Base-by-base conservation (phyloP, 2,797 vertebrate genomes). In the Neostethus bicornis region DNA sequence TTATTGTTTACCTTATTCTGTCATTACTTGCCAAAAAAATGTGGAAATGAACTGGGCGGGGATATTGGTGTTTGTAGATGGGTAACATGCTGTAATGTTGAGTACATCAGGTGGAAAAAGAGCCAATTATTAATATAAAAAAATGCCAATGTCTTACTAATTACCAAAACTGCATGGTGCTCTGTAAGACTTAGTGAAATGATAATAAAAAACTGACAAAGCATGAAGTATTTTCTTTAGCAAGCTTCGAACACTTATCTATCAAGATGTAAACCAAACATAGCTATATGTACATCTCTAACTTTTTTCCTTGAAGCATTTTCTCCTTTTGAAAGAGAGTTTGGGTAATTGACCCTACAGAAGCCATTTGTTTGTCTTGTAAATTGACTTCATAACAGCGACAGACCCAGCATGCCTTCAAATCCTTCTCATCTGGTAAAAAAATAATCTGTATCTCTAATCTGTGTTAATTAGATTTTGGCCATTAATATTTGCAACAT, bases 151-250 rank as follows among this genome's bases (percentile, higher is more conserved):
- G 71, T 75, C 53, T 80, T 81, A 61, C 34, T 74, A 77, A 81
- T 83, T 83, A 79, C 76, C 63, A 64, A 67, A 75, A 63, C 60
- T 53, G 73, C 73, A 44, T 45, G 44, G 67, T 77, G 56, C 64
- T 71, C 35, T 32, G 51, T 70, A 68, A 77, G 53, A 78, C 65
- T 51, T 67, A 85, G 75, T 69, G 67, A 80, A 76, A 71, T 70
- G 71, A 66, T 83, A 84, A 83, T 85, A 69, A 80, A 82, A 85
- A 88, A 70, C 69, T 75, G 81, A 79, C 68, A 69, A 71, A 63
- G 79, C 66, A 53, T 67, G 66, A 68, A 68, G 68, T 70, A 61
- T 64, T 66, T n/a, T 74, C 56, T 73, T 61, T 72, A 74, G 65
- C 56, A 69, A 77, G 71, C 77, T 67, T 68, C 61, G 74, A 80